These are phyloP conservation scores for Corydoras maculifer DNA, from an alignment of 2,113 vertebrate genomes.

Conservation along the genomic window DNA sequence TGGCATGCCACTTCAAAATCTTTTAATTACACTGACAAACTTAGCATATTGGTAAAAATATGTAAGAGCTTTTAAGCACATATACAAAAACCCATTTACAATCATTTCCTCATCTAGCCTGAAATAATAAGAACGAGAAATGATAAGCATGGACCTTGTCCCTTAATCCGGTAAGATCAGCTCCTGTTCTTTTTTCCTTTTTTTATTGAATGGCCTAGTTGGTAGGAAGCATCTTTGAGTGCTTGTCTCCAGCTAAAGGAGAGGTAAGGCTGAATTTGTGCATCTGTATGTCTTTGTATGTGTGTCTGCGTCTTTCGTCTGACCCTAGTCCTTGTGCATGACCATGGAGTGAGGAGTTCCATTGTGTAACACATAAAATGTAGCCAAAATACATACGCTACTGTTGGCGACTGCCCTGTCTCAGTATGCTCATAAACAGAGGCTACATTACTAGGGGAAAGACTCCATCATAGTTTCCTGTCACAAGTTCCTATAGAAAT, in stretches of 20 bases:
- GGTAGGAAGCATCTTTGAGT: slow-evolving; percentile 68
- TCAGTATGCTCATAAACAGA: slow-evolving; percentile 17
- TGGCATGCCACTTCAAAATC: neutral
- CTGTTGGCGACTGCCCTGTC: slow-evolving; percentile 18
- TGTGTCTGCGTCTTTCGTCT: slow-evolving; percentile 36
- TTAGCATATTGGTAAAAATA: neutral
- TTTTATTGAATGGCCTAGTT: slow-evolving; percentile 60
- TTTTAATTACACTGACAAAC: neutral
- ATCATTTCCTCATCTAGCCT: slow-evolving; percentile 6
- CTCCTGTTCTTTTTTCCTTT: slow-evolving; percentile 43
- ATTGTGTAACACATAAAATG: slow-evolving; percentile 34
- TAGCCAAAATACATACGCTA: slow-evolving; percentile 18
- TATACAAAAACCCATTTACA: slow-evolving; percentile 6
- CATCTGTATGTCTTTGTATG: slow-evolving; percentile 36
- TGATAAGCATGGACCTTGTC: slow-evolving; percentile 35
- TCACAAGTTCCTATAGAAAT: slow-evolving; percentile 12
- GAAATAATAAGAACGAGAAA: slow-evolving; percentile 26
- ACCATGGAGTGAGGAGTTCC: slow-evolving; percentile 40
- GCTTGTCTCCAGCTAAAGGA: slow-evolving; percentile 62
- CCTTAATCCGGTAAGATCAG: slow-evolving; percentile 47
- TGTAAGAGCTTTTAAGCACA: neutral
- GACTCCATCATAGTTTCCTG: slow-evolving; percentile 19
- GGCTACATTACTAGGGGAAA: slow-evolving; percentile 28
- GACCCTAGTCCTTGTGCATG: slow-evolving; percentile 42
- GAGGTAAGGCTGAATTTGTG: slow-evolving; percentile 62